These are phyloP conservation scores for Tachypleus tridentatus DNA, from an alignment of 1,140 invertebrate genomes.

Conservation along the genomic window DNA sequence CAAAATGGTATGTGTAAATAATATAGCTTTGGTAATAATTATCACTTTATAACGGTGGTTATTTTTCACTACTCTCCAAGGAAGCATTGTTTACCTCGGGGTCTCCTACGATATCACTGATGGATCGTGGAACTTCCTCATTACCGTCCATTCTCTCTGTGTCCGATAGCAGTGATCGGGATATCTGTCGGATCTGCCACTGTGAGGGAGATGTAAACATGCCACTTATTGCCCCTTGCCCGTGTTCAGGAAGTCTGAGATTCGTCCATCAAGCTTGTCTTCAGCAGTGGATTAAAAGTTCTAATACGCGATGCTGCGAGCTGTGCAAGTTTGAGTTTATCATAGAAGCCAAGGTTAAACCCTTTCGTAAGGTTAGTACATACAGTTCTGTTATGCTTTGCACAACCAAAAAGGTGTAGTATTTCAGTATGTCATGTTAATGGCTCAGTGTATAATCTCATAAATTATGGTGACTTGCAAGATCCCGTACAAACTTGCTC, in stretches of 20 bases:
- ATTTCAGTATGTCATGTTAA: too few species aligned
- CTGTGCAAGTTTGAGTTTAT: constrained; percentile 93
- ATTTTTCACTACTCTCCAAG: too few species aligned
- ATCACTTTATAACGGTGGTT: too few species aligned
- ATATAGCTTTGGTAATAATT: too few species aligned
- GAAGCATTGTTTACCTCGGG: neutral
- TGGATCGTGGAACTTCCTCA: constrained; percentile 16
- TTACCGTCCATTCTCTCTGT: constrained; percentile 13
- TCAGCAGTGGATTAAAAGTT: constrained; percentile 93
- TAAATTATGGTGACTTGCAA: too few species aligned
- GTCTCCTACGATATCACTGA: constrained; percentile 6
- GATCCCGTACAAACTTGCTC: too few species aligned
- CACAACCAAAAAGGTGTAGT: too few species aligned
- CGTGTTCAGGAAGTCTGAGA: constrained; percentile 75
- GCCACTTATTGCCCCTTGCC: constrained; percentile 79
- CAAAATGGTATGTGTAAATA: too few species aligned
- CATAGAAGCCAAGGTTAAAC: constrained; percentile 91
- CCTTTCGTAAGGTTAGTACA: constrained; percentile 69
- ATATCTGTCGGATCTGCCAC: constrained; percentile 63
- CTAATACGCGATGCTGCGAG: constrained; percentile 85
- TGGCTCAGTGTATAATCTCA: too few species aligned
- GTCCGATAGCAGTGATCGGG: constrained; percentile 7
- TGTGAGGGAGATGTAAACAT: constrained; percentile 72
- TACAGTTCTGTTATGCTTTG: too few species aligned
- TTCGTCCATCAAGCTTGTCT: constrained; percentile 89